Evolutionary conservation across 2,888 invertebrate species (phyloP), one percentile per base, ranked within the genome.

Genomic region (Xestia sexstrigata): DNA sequence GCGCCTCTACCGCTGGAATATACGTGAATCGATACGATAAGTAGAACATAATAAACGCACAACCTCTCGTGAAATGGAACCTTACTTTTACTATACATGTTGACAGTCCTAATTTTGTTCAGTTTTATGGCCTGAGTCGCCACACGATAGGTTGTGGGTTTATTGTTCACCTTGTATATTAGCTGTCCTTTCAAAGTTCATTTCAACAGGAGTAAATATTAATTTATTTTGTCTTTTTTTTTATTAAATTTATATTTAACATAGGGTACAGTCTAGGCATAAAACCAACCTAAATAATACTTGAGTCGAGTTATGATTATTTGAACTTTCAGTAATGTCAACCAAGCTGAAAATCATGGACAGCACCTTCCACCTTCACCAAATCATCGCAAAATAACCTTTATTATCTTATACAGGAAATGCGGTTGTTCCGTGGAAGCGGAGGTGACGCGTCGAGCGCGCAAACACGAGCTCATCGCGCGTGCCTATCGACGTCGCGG

Each of bases 391-490:
- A 70, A 79, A 66, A 68, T 84, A 75, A 84, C 47, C 23, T 7
- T 30, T 35, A 23, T 7, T 30, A 2, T 47, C 45, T 2, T 30
- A 42, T 75, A 4, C 92, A 98, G 98, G 94, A 98, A 98, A 92
- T 98, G 98, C 92, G 98, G 98, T 26, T 97, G 97, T 85, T 98
- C 98, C 0, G 97, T 98, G 79, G 98, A 97, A 90, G 95, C 93
- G 70, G 96, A 96, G 75, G 92, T 92, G 86, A 90, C 93, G 23
- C 94, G 96, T 0, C 98, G 98, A 92, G 97, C 97, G 87, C 97
- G 98, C 90, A 99, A 99, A 91, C 99, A 99, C 94, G 98, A 98
- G 95, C 97, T 99, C 69, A 99, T 99, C 76, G 98, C 99, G 35
- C 98, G 98, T 93, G 99, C 99, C 0, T 99, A 98, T 97, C 98